Evolutionary conservation across 1,140 invertebrate genomes (phyloP).

Genomic region (Ooceraea biroi): DNA sequence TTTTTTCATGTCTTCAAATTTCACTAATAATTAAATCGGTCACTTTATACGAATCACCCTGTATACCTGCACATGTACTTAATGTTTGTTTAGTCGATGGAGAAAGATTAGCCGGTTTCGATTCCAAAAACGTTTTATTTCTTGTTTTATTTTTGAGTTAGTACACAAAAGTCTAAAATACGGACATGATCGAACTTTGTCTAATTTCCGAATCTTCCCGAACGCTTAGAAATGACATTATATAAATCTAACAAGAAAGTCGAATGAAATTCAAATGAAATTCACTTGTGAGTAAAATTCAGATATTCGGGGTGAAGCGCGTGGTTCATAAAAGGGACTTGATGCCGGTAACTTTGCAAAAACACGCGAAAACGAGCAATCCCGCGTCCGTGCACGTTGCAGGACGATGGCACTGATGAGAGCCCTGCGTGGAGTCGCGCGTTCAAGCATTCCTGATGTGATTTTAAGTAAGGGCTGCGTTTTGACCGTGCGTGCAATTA

Average conservation of each 20-base stretch:
- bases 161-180: too few relatives aligned
- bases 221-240: too few relatives aligned
- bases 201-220: too few relatives aligned
- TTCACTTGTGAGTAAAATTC: not conserved
- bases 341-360: slow-evolving; percentile 25
- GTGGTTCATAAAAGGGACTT: not conserved
- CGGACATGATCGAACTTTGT: too few relatives aligned
- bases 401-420: slow-evolving; percentile 25
- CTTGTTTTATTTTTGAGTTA: too few relatives aligned
- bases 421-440: slow-evolving; percentile 13
- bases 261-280: not conserved
- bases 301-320: not conserved
- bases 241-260: not conserved
- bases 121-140: too few relatives aligned
- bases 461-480: slow-evolving; percentile 81
- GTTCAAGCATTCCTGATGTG: slow-evolving; percentile 77
- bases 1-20: too few relatives aligned
- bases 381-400: not conserved
- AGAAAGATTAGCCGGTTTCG: too few relatives aligned
- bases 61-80: too few relatives aligned
- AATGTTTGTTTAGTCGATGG: too few relatives aligned
- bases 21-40: too few relatives aligned
- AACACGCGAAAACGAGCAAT: slow-evolving; percentile 35
- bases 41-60: too few relatives aligned
- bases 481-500: slow-evolving; percentile 79